These are phyloP conservation scores for Nephila pilipes DNA, from an alignment of 1,140 invertebrate species.

Conservation along the genomic window DNA sequence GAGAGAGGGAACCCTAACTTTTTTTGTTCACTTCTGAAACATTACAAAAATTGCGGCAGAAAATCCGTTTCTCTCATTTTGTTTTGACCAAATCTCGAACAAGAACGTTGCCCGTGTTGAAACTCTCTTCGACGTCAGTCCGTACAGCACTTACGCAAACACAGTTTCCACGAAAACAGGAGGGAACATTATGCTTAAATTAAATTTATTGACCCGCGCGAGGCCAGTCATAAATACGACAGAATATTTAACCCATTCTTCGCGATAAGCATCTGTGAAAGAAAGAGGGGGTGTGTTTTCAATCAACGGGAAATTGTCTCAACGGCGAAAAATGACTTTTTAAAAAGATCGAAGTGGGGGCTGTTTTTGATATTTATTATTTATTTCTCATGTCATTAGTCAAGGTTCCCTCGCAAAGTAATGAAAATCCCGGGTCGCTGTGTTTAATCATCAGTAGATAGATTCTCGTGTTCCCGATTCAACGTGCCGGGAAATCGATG, in stretches of 20 bases:
- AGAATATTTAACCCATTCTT: not conserved
- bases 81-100: too few species aligned
- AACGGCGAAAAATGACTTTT: conserved; percentile 36
- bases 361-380: conserved; percentile 70
- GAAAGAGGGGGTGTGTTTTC: conserved; percentile 39
- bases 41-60: too few species aligned
- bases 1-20: too few species aligned
- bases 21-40: too few species aligned
- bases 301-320: conserved; percentile 72
- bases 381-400: conserved; percentile 73
- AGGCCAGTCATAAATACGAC: not conserved
- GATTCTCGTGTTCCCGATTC: not conserved
- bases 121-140: too few species aligned
- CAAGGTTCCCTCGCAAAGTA: conserved; percentile 22
- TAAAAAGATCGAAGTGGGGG: conserved; percentile 44
- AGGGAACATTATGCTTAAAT: conserved; percentile 64
- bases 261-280: conserved; percentile 20
- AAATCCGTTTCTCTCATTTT: too few species aligned
- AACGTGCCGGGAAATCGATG: conserved; percentile 13
- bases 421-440: conserved; percentile 66
- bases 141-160: not conserved
- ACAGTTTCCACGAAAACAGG: not conserved
- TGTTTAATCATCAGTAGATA: conserved; percentile 59
- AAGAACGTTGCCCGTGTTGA: too few species aligned
- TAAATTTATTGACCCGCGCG: conserved; percentile 69